Conservation (phyloP, 2,113 vertebrate genomes). For the Apeltes quadracus region DNA sequence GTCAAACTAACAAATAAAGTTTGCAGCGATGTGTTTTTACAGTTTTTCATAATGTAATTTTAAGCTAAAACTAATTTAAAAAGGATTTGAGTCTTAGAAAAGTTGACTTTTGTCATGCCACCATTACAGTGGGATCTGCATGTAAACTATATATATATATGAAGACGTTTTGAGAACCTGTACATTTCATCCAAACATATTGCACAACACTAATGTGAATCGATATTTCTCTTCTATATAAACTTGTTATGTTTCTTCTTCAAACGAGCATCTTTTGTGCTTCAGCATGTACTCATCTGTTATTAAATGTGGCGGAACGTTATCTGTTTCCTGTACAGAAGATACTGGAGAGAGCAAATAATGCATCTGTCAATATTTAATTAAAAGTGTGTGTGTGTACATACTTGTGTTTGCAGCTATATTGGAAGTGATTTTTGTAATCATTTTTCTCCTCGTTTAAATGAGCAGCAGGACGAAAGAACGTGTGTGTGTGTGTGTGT, state of each 20-base stretch:
- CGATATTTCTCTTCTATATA: not conserved
- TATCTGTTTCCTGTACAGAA: not conserved
- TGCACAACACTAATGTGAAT: not conserved
- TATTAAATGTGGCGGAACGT: not conserved
- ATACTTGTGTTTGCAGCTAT: slow-evolving; percentile 1
- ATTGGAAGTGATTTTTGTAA: slow-evolving; percentile 13
- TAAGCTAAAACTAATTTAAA: too few relatives aligned
- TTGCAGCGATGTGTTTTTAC: too few relatives aligned
- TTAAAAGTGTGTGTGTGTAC: slow-evolving; percentile 26
- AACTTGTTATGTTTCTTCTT: not conserved
- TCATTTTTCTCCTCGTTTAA: slow-evolving; percentile 9
- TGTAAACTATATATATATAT: not conserved
- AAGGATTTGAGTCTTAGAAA: too few relatives aligned
- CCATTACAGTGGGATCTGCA: too few relatives aligned
- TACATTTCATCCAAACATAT: not conserved
- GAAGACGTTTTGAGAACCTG: not conserved
- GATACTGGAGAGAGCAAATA: slow-evolving; percentile 12
- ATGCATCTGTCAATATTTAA: slow-evolving; percentile 49
- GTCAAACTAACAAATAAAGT: too few relatives aligned
- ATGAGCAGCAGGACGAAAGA: slow-evolving; percentile 16
- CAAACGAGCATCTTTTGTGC: not conserved
- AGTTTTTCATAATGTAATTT: too few relatives aligned
- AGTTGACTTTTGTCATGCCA: too few relatives aligned
- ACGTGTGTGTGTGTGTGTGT: slow-evolving; percentile 1
- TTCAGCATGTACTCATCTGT: not conserved